These are phyloP conservation scores for Sebastes kiyomatsui DNA, from an alignment of 2,797 vertebrate species.

Conservation along the genomic window DNA sequence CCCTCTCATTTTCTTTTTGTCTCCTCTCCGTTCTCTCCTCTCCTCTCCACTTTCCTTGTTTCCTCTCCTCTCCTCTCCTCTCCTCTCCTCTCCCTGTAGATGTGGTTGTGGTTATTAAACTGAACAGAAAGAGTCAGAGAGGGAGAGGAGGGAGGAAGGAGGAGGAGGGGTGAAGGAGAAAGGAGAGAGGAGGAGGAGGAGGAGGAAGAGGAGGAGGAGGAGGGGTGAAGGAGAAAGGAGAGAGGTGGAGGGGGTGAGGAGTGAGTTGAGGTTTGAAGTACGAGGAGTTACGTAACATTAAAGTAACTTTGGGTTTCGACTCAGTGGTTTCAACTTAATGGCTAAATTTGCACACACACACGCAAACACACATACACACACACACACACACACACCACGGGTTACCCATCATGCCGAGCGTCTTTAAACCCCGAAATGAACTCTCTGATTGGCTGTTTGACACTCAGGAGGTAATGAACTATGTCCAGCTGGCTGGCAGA, in stretches of 20 bases:
- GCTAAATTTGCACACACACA: background rate
- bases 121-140: background rate
- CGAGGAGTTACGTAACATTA: background rate
- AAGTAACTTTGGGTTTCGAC: constrained; percentile 30
- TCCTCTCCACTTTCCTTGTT: background rate
- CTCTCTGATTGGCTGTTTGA: constrained; percentile 36
- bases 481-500: constrained; percentile 38
- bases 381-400: background rate
- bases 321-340: constrained; percentile 1
- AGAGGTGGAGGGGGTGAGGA: background rate
- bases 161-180: no score
- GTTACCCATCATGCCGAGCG: constrained; percentile 14
- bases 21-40: background rate
- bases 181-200: no score
- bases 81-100: background rate
- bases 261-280: background rate
- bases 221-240: no score
- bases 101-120: background rate
- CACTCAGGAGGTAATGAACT: constrained; percentile 35
- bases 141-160: no score
- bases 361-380: background rate
- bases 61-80: no score
- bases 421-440: background rate
- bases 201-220: no score
- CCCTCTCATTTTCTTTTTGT: background rate